Percentiles rank a stretch among this genome's conserved stretches.
phyloP scores from a whole-genome alignment of 1,140 invertebrate species.

The Arion vulgaris region DNA sequence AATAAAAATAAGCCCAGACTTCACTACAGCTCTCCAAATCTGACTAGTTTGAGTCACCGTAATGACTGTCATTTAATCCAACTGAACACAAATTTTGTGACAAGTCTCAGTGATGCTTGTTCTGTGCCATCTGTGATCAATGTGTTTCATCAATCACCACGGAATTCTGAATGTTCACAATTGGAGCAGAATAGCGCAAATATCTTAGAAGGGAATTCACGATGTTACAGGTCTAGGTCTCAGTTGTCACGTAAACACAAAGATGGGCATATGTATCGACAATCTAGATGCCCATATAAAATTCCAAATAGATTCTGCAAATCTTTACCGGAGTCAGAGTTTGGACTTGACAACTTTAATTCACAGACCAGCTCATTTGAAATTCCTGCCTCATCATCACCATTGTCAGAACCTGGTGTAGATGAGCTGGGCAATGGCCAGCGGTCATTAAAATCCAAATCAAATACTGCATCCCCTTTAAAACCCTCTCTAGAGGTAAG shows the following conservation, averaged over 20 bases:
- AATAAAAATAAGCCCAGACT: slow-evolving; percentile 13
- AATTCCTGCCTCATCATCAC: neutral
- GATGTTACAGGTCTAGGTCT: neutral
- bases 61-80: slow-evolving; percentile 21
- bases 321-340: slow-evolving; percentile 32
- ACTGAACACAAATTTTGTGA: slow-evolving; percentile 13
- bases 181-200: neutral
- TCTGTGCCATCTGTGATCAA: neutral
- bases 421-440: slow-evolving; percentile 1
- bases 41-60: neutral
- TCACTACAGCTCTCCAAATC: slow-evolving; percentile 36
- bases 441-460: slow-evolving; percentile 17
- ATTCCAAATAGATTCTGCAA: slow-evolving; percentile 27
- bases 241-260: slow-evolving; percentile 17
- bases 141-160: neutral
- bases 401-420: neutral
- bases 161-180: neutral
- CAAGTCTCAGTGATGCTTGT: neutral
- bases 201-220: neutral
- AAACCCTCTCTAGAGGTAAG: slow-evolving; percentile 13
- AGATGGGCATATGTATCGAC: slow-evolving; percentile 6
- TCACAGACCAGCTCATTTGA: neutral
- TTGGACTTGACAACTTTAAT: slow-evolving; percentile 13
- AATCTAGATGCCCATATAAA: slow-evolving; percentile 29
- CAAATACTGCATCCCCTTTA: slow-evolving; percentile 32